Base-by-base conservation (phyloP, 2,888 invertebrate genomes). In the Agrochola circellaris region DNA sequence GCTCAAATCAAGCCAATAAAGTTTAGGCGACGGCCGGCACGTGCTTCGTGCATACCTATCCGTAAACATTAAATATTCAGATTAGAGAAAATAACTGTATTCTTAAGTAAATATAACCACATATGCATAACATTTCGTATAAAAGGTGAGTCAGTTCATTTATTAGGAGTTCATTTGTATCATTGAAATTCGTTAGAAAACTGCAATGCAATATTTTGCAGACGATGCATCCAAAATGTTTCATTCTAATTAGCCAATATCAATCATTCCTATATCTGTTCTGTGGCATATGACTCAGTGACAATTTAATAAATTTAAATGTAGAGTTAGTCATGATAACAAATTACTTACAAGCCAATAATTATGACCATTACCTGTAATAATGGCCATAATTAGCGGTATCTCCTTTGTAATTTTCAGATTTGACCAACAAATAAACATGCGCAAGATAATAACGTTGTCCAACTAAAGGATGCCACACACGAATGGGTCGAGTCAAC, bases 391-490 rank as follows among this genome's bases (percentile, higher is more conserved):
- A 88, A 82, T 87, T 75, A 88, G 80, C 74, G 67, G 82, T 81
- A 77, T 76, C 66, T 74, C 71, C 77, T 81, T 87, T 81, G 79
- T 81, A 79, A 82, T 68, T 78, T 74, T 80, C 64, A 80, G 72
- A 74, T 89, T 84, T 83, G 77, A 79, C 75, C 76, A 82, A 82
- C 79, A 77, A 85, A 87, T 82, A 83, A 72, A 86, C 81, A 85
- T 82, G 78, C 74, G 56, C 73, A 78, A 85, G 82, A 89, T 90
- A 86, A 89, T 83, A 81, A 84, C 79, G 86, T 86, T 88, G 81
- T 87, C 85, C 83, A 79, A 81, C 83, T 74, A 84, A 82, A 86
- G 84, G 88, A 90, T 92, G 86, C 93, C 93, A 93, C 93, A 93
- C 93, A 93, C 93, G 92, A 91, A 87, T 87, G 83, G 83, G 74